Conservation (phyloP, 1,140 invertebrate genomes). For the Camponotus vicinus region DNA sequence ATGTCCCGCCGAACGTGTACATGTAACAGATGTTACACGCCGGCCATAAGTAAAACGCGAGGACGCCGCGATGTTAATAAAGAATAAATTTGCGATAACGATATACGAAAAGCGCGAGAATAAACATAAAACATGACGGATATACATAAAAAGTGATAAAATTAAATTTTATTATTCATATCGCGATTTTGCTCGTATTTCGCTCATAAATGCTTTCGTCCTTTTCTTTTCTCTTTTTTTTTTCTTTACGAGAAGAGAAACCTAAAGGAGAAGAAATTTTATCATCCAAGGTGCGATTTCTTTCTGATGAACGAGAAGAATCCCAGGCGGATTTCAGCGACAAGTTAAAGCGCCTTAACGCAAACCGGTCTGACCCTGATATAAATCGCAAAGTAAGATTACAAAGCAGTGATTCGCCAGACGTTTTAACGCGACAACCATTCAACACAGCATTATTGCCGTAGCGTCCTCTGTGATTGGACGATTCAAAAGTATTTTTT, state of each 20-base stretch:
- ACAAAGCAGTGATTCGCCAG: neutral
- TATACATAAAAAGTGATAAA: neutral
- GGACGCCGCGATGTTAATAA: slow-evolving; percentile 29
- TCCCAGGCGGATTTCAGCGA: slow-evolving; percentile 5
- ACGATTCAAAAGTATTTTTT: neutral
- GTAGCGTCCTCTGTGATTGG: neutral
- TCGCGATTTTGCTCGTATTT: neutral
- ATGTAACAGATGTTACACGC: slow-evolving; percentile 43
- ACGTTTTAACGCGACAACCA: neutral
- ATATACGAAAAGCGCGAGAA: neutral
- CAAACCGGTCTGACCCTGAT: slow-evolving; percentile 43
- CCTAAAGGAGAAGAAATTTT: neutral
- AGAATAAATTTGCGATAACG: slow-evolving; percentile 32
- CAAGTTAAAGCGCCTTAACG: slow-evolving; percentile 41
- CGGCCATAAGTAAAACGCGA: slow-evolving; percentile 50
- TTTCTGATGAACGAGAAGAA: slow-evolving; percentile 3
- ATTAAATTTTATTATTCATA: neutral
- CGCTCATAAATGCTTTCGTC: too few species aligned
- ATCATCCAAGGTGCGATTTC: neutral
- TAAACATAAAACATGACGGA: neutral
- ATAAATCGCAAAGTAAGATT: slow-evolving; percentile 1
- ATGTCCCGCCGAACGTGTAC: slow-evolving; percentile 41
- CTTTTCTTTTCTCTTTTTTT: too few species aligned
- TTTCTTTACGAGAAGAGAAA: neutral
- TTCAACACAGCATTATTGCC: neutral